Conservation (phyloP, 2,113 vertebrate species). For the Pelecanus crispus region DNA sequence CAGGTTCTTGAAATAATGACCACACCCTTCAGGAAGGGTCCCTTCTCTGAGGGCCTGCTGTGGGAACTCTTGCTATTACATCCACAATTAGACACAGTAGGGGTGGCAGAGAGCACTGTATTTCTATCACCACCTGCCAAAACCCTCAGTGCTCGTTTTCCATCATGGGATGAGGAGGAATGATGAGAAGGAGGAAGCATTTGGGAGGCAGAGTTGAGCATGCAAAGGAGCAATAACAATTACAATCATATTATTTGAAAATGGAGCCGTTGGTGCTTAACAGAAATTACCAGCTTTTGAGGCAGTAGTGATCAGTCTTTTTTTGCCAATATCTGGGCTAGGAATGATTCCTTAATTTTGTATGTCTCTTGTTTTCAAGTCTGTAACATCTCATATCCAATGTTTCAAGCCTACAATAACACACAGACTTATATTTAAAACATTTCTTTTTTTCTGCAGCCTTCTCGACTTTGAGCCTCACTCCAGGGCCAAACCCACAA, state of each 20-base stretch:
- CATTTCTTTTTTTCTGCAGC: neutral
- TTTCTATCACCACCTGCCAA: neutral
- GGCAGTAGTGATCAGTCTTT: neutral
- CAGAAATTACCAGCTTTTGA: neutral
- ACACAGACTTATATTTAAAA: neutral
- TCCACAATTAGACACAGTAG: neutral
- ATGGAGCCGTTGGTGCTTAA: neutral
- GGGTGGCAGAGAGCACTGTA: neutral
- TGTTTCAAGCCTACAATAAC: neutral
- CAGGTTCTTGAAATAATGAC: neutral
- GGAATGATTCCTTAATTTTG: neutral
- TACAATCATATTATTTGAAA: neutral
- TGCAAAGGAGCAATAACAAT: neutral
- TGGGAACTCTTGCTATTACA: neutral
- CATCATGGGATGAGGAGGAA: neutral
- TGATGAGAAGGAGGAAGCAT: neutral
- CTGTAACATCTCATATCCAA: neutral
- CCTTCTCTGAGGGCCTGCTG: neutral
- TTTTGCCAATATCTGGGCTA: neutral
- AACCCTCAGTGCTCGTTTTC: neutral
- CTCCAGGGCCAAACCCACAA: neutral
- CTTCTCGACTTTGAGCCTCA: neutral
- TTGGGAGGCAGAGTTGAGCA: neutral
- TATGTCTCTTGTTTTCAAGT: neutral
- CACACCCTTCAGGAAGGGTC: neutral